Base-by-base conservation (phyloP, 1,140 invertebrate genomes). In the Drosophila kurseongensis region DNA sequence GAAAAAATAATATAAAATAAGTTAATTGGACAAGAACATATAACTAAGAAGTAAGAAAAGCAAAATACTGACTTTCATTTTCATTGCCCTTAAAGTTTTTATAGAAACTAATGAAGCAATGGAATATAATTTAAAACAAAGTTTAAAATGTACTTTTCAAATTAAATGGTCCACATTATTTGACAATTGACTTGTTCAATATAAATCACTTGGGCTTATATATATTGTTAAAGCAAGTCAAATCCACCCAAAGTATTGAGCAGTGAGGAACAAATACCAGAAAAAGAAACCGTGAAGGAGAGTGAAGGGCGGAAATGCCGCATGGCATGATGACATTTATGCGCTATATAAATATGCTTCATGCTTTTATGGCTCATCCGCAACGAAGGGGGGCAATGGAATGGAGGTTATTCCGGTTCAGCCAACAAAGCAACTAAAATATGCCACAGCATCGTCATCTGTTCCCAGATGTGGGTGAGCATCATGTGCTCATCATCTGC, bases 241-340 rank as follows among this genome's bases (percentile, higher is more conserved):
- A 29, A 12, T 27, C 47, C 47, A 32, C n/a, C 7, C 4, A 45
- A 44, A 45, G 55, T 32, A 42, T 47, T 63, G 44, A 35, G 59
- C 36, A 51, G 16, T 63, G 45, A 44, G 58, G 27, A 18, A 35
- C 23, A 47, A 48, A 67, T 27, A 41, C 50, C 18, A 42, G 51
- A 45, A 67, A 50, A 50, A 36, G 14, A 8, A 58, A 55, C 10
- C 13, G 9, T 18, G 8, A 16, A 13, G 32, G 18, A 38, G 27
- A 18, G 55, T 18, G n/a, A 18, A 35, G 36, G 29, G 14, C 51
- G 48, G 50, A 83, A 83, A 80, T 77, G 47, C 73, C 80, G 83
- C 80, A 88, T 77, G 73, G 54, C 75, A 88, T 84, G 82, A 89
- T 88, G 83, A 78, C 84, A 88, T 88, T 88, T 80, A 89, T 88